Evolutionary conservation across 2,113 vertebrate species (phyloP).

Genomic region (Mormyrus lacerda): DNA sequence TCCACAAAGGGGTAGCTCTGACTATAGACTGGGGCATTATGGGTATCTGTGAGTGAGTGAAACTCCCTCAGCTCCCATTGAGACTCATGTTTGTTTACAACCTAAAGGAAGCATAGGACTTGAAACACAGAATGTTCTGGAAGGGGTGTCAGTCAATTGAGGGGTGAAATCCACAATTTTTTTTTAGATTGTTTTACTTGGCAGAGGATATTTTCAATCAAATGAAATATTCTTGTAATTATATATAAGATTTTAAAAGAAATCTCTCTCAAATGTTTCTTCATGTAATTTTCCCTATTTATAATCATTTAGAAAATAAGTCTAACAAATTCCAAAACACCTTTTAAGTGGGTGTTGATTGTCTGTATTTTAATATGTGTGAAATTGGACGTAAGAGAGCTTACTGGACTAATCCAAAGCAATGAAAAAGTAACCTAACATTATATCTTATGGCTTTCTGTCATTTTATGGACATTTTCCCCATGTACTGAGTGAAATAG

Average conservation of each 20-base stretch:
- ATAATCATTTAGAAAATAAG: neutral
- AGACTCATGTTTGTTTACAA: too few relatives aligned
- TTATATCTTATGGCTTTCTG: neutral
- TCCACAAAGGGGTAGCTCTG: too few relatives aligned
- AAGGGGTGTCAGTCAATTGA: too few relatives aligned
- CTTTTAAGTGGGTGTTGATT: neutral
- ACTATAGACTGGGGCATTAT: too few relatives aligned
- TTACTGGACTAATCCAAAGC: neutral
- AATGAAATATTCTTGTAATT: neutral
- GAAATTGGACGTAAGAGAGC: neutral
- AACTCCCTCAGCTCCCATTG: too few relatives aligned
- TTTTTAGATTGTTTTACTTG: neutral
- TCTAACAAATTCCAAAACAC: neutral
- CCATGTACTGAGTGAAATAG: neutral
- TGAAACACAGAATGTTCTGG: too few relatives aligned
- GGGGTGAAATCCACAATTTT: too few relatives aligned
- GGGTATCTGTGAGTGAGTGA: too few relatives aligned
- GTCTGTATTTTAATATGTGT: neutral
- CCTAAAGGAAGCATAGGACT: too few relatives aligned
- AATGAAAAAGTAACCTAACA: neutral
- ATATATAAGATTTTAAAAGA: neutral
- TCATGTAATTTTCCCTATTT: neutral
- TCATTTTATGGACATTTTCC: neutral
- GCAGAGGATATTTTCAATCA: neutral
- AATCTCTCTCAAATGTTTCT: neutral